Percentiles rank a stretch among this genome's conserved stretches.
Evolutionary conservation across 2,888 invertebrate species (phyloP).

Genomic region (Lepidocyrtoides sp.): DNA sequence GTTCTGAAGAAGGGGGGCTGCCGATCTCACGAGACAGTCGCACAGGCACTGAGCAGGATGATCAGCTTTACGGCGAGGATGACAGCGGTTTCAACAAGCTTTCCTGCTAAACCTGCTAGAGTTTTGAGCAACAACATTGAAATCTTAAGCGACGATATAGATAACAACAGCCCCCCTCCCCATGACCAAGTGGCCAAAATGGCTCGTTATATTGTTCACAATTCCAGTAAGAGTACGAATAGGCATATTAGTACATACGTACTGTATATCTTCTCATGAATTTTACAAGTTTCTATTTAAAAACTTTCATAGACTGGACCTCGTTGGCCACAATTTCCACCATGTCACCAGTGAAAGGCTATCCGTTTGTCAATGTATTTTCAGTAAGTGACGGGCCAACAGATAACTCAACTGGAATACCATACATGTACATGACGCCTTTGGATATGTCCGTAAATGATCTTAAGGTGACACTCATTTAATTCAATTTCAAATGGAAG

Average conservation of each 20-base stretch:
- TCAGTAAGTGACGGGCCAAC: conserved; percentile 91
- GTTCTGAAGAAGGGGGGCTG: too few relatives aligned
- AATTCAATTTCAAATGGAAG: too few relatives aligned
- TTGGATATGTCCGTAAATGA: conserved; percentile 91
- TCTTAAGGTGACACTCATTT: too few relatives aligned
- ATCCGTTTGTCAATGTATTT: conserved; percentile 91
- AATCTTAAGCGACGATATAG: background rate
- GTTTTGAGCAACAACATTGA: background rate
- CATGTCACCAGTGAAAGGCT: conserved; percentile 89
- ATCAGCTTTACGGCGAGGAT: background rate
- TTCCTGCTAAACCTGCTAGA: background rate
- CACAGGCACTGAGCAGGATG: too few relatives aligned
- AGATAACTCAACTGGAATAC: conserved; percentile 90
- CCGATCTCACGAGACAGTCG: too few relatives aligned
- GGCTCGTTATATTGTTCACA: conserved; percentile 92
- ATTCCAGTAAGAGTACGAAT: conserved; percentile 88
- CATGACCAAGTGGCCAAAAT: conserved; percentile 89
- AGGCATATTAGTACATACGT: too few relatives aligned
- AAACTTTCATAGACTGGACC: conserved; percentile 89
- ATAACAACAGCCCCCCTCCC: conserved; percentile 88
- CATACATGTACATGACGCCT: conserved; percentile 92
- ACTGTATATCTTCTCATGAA: background rate
- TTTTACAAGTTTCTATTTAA: too few relatives aligned
- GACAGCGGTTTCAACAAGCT: background rate
- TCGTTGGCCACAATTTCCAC: conserved; percentile 91